Percentiles rank a stretch among this genome's conserved stretches.
Evolutionary conservation across 2,113 vertebrate genomes (phyloP).

Genomic region (Xiphorhynchus elegans): DNA sequence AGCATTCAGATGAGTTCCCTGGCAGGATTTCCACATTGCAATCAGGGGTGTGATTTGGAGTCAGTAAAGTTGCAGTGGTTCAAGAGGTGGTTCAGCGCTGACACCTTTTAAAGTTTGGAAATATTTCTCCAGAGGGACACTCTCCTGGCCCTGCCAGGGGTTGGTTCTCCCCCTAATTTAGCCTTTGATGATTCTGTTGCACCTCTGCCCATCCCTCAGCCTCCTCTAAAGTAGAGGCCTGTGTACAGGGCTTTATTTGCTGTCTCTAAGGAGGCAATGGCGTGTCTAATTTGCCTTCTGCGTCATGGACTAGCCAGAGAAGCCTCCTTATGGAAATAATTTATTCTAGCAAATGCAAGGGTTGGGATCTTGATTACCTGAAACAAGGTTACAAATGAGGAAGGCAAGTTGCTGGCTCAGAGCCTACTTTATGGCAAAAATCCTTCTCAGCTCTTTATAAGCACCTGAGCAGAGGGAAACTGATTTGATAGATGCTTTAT

Average conservation of each 20-base stretch:
- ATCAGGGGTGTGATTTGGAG: not conserved
- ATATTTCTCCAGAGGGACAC: not conserved
- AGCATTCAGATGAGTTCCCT: not conserved
- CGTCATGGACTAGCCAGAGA: not conserved
- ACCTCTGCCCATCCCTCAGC: not conserved
- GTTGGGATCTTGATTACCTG: not conserved
- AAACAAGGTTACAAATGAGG: not conserved
- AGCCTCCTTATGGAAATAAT: not conserved
- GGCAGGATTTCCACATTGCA: not conserved
- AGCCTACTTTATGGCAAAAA: not conserved
- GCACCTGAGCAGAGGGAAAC: not conserved
- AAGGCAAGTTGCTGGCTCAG: not conserved
- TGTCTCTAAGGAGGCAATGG: not conserved
- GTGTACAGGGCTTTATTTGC: not conserved
- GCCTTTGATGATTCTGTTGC: not conserved
- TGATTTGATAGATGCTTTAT: not conserved
- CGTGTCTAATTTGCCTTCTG: not conserved
- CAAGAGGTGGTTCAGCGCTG: not conserved
- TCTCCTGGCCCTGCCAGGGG: rapidly evolving
- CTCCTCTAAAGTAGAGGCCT: not conserved
- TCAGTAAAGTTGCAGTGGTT: not conserved
- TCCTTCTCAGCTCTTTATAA: not conserved
- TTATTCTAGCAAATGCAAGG: not conserved
- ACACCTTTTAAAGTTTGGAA: not conserved
- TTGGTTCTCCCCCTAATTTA: not conserved